These are phyloP conservation scores for Pteropus alecto DNA, from an alignment of 2,113 vertebrate genomes.

Conservation along the genomic window DNA sequence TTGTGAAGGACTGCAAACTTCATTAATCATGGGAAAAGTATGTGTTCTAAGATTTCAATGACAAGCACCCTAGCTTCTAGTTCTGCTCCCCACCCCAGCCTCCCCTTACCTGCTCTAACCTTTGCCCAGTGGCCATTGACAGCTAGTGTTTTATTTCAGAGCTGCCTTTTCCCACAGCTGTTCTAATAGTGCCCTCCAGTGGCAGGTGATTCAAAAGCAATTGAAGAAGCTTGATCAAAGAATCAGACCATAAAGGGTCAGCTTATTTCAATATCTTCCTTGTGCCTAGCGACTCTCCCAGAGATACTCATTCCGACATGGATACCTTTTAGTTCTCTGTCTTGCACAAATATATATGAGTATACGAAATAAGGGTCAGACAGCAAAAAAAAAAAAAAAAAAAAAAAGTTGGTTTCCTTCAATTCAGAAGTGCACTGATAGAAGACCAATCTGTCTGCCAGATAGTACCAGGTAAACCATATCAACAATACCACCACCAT, in stretches of 20 bases:
- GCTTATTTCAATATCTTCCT: background rate
- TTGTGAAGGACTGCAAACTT: background rate
- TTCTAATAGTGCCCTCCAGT: slow-evolving; percentile 20
- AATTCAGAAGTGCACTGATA: background rate
- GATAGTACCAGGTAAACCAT: background rate
- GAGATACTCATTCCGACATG: background rate
- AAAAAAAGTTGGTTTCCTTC: background rate
- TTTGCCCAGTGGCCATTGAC: background rate
- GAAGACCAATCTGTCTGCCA: background rate
- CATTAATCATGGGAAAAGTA: background rate
- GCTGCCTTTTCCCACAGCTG: background rate
- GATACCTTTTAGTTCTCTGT: background rate
- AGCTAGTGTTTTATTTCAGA: background rate
- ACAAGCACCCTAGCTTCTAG: background rate
- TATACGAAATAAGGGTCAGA: background rate
- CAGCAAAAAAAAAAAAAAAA: background rate
- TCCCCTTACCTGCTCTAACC: background rate
- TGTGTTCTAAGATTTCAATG: background rate
- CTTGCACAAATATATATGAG: background rate
- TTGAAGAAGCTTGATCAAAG: background rate
- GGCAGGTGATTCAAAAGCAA: background rate
- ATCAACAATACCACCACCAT: background rate
- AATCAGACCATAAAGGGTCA: background rate
- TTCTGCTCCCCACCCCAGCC: background rate
- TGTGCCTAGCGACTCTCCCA: background rate